phyloP scores from a whole-genome alignment of 2,113 vertebrate genomes.

The Zeus faber region DNA sequence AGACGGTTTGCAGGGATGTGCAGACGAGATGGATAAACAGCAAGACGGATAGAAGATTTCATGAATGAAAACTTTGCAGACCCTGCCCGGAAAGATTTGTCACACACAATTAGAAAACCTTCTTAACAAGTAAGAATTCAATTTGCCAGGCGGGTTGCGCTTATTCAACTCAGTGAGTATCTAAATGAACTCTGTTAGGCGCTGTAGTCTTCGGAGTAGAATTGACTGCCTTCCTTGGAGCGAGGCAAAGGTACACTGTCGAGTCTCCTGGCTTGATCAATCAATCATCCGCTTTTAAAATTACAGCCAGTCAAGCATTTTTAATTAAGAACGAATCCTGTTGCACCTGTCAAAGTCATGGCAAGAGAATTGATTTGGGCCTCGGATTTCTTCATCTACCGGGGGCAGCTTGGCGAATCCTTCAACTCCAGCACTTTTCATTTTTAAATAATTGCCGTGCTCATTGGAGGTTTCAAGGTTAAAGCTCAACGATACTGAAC shows the following conservation, averaged over 20 bases:
- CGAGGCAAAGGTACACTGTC: background rate
- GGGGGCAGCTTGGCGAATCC: constrained; percentile 16
- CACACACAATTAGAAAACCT: constrained; percentile 26
- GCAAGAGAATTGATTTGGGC: constrained; percentile 19
- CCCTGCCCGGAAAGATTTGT: constrained; percentile 11
- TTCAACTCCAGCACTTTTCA: constrained; percentile 1
- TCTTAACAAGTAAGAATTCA: constrained; percentile 21
- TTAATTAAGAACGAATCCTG: constrained; percentile 30
- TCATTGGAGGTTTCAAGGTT: background rate
- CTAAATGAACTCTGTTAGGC: constrained; percentile 22
- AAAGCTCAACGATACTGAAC: background rate
- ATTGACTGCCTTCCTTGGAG: background rate
- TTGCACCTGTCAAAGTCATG: constrained; percentile 22
- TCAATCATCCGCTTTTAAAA: constrained; percentile 34
- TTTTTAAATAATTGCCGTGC: no score
- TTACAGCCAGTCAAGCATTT: constrained; percentile 18
- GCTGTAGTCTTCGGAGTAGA: background rate
- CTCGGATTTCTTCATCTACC: constrained; percentile 22
- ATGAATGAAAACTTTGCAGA: constrained; percentile 10
- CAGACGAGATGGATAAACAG: background rate
- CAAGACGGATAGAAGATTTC: background rate
- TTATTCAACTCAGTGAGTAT: constrained; percentile 19
- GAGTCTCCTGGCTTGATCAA: constrained; percentile 25
- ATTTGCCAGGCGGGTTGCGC: constrained; percentile 32
- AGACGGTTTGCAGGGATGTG: background rate